Percentiles rank a stretch among this genome's conserved stretches.
Conservation (phyloP, 2,797 vertebrate species). For the Simalia tracyae region DNA sequence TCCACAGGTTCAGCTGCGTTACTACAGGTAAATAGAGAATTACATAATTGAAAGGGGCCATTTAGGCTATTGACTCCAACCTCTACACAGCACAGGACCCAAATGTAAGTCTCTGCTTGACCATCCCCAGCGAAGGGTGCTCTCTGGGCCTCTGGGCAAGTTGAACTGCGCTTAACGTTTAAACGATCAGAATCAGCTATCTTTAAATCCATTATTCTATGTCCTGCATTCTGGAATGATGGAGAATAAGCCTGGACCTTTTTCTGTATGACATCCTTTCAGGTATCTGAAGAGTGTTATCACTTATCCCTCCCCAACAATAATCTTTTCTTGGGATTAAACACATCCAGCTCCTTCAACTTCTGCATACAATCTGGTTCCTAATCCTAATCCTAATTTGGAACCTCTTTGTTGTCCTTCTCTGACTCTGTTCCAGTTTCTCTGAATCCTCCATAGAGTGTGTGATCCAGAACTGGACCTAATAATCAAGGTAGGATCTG, state of each 20-base stretch:
- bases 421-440: too few relatives aligned
- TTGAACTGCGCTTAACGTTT: neutral
- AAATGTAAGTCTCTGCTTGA: neutral
- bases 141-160: neutral
- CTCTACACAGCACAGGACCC: neutral
- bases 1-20: neutral
- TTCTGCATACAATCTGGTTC: too few relatives aligned
- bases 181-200: neutral
- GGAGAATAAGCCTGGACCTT: neutral
- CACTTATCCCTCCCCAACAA: neutral
- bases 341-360: too few relatives aligned
- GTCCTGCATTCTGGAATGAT: neutral
- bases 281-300: neutral
- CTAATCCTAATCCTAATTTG: too few relatives aligned
- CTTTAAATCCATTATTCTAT: neutral
- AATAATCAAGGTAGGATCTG: too few relatives aligned
- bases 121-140: neutral
- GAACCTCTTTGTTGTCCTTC: too few relatives aligned
- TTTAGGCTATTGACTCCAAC: neutral
- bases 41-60: neutral
- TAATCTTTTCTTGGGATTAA: too few relatives aligned
- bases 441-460: too few relatives aligned
- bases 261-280: neutral
- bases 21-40: neutral
- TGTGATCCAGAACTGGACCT: too few relatives aligned